Base-by-base conservation (phyloP, 23 tunicate genomes). In the Aplidium turbinatum region DNA sequence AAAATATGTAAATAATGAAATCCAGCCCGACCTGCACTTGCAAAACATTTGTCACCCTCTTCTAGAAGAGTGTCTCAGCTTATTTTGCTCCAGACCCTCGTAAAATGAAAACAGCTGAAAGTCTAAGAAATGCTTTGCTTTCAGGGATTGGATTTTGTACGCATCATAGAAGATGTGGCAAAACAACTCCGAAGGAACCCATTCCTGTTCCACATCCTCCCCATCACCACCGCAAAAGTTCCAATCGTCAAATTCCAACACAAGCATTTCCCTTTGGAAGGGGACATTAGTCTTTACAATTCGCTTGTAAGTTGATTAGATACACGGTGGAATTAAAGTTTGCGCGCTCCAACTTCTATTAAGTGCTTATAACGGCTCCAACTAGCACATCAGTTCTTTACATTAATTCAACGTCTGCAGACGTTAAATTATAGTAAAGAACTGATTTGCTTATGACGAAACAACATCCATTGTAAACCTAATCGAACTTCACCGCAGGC, bases 221-320 rank as follows among this genome's bases (percentile, higher is more conserved):
- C 96, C 1, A 95, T 95, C 63, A 88, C 99, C 29, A 83, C 92
- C 0, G 99, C 99, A 0, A 95, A 89, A 62, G 96, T 95, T 21
- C 99, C 99, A 24, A 95, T 95, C 31, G 99, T 95, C 0, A 95
- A 95, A 76, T 95, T 95, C 57, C 53, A 78, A 13, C 85, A 77
- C 29, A 78, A 60, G 25, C 25, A 36, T 13, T 64, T 70, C 25
- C 72, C 74, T 1, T 72, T 80, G 52, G 99, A 95, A 50, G 99
- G 92, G 31, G 99, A 95, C 48, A 95, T 95, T 61, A 89, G 96
- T 53, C 58, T 89, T 1, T 95, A 95, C 78, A 95, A 95, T 35
- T 38, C 84, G 35, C 76, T 95, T 58, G 93, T 93, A 31, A 40
- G 97, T 40, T 46, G 31, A n/a, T n/a, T n/a, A n/a, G n/a, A n/a